phyloP scores from a whole-genome alignment of 2,797 vertebrate genomes.

The Dendrocincla tyrannina region DNA sequence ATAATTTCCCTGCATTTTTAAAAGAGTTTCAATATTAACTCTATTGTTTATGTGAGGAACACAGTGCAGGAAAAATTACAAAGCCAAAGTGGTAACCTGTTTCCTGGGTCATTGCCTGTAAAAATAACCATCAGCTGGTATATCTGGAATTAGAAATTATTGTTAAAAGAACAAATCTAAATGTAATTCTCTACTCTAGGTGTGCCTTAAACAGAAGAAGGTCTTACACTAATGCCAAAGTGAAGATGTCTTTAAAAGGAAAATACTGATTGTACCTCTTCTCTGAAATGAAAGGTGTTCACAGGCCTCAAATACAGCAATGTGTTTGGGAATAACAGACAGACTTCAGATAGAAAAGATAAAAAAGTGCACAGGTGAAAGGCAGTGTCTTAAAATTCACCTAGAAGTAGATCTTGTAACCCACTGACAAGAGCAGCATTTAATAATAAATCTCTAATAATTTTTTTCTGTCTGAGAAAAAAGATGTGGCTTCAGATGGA shows the following conservation, averaged over 20 bases:
- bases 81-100: neutral
- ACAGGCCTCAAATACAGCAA: neutral
- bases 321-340: neutral
- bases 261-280: neutral
- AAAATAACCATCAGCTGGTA: neutral
- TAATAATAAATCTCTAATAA: neutral
- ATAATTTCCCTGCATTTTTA: slow-evolving; percentile 32
- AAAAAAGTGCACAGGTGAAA: neutral
- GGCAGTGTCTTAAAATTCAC: neutral
- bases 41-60: neutral
- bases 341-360: neutral
- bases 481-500: neutral
- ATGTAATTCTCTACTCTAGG: neutral
- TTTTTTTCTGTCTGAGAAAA: neutral
- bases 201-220: neutral
- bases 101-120: neutral
- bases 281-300: neutral
- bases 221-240: neutral
- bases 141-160: neutral
- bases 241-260: neutral
- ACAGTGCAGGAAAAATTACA: neutral
- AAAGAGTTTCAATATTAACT: slow-evolving; percentile 16
- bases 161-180: neutral
- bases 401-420: neutral
- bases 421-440: neutral